Evolutionary conservation across 92 coral and sea anemone species (phyloP), one percentile per base, ranked within the genome.

Genomic region (Blastomussa wellsi): DNA sequence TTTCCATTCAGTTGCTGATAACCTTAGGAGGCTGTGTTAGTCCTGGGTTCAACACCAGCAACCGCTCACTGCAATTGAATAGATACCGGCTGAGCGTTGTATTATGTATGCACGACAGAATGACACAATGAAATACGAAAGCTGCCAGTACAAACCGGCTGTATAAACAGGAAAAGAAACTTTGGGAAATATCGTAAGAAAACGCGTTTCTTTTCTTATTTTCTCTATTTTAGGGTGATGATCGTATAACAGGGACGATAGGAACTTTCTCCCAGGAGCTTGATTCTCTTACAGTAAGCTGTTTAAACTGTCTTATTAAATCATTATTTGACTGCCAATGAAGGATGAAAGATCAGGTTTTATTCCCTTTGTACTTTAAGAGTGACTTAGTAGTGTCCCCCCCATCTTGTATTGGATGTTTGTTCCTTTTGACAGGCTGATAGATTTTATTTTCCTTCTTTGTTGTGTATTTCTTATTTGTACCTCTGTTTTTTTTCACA

Each of bases 251-350:
- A n/a, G 91, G 92, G 37, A 90, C 98, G 47, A 95, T 97, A 89
- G 99, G 99, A 55, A 93, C 99, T 20, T 97, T 97, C 85, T 97
- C 99, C 39, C 94, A 97, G 88, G 99, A 97, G 84, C 91, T 97
- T 52, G 98, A 97, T 81, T 94, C 99, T 13, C 94, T 97, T 6
- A 97, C 99, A 90, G 99, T 97, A 79, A 91, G 92, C 73, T 59
- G 9, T 60, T 26, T 24, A 14, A 22, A 53, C 59, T 31, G 32
- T 59, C 32, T 33, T 24, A 19, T 57, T 22, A 44, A 44, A 0
- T 6, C 12, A 8, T 44, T 13, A 44, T 0, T 44, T 44, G 49
- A 44, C 12, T 39, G 7, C 44, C 44, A 39, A 3, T 39, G 3
- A 39, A 39, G 4, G 7, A 39, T 39, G 7, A 39, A 7, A 39